These are phyloP conservation scores for Condylura cristata DNA, from an alignment of 2,113 vertebrate species.

Conservation along the genomic window DNA sequence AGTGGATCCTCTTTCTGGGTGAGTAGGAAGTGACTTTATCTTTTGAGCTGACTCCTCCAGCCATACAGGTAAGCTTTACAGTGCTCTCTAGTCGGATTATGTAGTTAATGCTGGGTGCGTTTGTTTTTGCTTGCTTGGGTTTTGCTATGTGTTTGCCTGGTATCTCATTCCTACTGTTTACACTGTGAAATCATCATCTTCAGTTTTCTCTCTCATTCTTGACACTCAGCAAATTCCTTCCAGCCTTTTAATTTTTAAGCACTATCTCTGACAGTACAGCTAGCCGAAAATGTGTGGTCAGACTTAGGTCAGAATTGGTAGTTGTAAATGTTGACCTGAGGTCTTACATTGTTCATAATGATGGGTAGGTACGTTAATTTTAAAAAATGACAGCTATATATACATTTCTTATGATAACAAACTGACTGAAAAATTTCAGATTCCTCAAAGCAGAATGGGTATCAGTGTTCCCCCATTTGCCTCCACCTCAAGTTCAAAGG, in stretches of 20 bases:
- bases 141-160: neutral
- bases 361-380: neutral
- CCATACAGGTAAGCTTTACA: neutral
- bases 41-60: neutral
- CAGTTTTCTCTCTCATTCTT: neutral
- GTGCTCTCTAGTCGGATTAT: too few species aligned
- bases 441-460: neutral
- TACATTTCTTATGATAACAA: constrained; percentile 20
- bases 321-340: neutral
- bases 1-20: neutral
- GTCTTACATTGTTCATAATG: constrained; percentile 6
- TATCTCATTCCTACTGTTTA: neutral
- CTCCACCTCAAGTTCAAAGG: too few species aligned
- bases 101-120: neutral
- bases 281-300: neutral
- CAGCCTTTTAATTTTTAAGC: neutral
- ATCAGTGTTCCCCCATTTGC: neutral
- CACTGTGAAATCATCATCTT: neutral
- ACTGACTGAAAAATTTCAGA: neutral
- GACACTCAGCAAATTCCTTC: neutral
- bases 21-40: neutral
- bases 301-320: neutral
- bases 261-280: neutral
- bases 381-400: constrained; percentile 9
- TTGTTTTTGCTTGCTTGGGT: neutral